phyloP scores from a whole-genome alignment of 64 coral and sea anemone species.

The Montipora efflorescens region DNA sequence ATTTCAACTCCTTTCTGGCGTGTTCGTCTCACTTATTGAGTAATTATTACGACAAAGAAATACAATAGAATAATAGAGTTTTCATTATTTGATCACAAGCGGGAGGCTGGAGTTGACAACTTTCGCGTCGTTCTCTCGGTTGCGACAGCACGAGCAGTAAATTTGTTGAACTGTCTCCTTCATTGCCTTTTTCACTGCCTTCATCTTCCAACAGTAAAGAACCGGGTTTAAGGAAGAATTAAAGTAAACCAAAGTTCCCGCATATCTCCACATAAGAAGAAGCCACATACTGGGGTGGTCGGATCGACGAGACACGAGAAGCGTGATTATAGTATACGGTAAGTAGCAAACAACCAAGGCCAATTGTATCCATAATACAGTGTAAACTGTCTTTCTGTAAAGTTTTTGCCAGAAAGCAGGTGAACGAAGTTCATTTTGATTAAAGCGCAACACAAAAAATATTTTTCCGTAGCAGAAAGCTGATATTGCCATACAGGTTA shows the following conservation, averaged over 20 bases:
- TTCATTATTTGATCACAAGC: too few relatives aligned
- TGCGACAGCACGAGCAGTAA: neutral
- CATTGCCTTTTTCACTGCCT: neutral
- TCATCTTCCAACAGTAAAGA: neutral
- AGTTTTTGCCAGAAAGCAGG: neutral
- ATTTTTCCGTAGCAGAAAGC: neutral
- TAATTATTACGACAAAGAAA: too few relatives aligned
- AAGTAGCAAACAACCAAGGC: slow-evolving; percentile 1
- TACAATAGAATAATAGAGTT: too few relatives aligned
- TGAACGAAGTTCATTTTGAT: neutral
- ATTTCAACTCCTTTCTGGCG: too few relatives aligned
- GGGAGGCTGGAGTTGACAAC: too few relatives aligned
- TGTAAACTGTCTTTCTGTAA: slow-evolving; percentile 16
- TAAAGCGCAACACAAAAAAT: neutral
- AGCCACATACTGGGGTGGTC: neutral
- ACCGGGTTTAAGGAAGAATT: neutral
- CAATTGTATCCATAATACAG: neutral
- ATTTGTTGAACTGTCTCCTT: neutral
- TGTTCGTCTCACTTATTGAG: too few relatives aligned
- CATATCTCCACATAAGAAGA: neutral
- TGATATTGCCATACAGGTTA: neutral
- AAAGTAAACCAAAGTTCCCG: neutral
- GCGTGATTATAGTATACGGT: neutral
- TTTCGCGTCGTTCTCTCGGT: too few relatives aligned
- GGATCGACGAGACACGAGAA: too few relatives aligned